These are phyloP conservation scores for Cebus imitator DNA, from an alignment of 2,113 vertebrate species.

Conservation along the genomic window DNA sequence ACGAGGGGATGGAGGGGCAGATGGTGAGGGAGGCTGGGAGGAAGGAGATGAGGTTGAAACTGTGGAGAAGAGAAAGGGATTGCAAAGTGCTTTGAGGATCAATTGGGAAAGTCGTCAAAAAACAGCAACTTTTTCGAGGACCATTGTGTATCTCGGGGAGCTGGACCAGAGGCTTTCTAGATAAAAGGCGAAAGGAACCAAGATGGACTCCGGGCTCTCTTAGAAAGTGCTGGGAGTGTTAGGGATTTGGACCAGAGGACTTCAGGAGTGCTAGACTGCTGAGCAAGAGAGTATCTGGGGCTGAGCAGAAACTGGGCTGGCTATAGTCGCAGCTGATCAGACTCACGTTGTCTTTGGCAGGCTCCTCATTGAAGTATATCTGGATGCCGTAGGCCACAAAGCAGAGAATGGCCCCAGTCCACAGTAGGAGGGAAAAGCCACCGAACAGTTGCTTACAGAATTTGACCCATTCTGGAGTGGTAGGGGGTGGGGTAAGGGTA, in stretches of 20 bases:
- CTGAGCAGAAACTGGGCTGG: too few relatives aligned
- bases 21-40: neutral
- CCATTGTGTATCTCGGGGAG: neutral
- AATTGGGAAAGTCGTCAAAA: neutral
- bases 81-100: neutral
- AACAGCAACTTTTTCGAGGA: neutral
- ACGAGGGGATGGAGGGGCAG: neutral
- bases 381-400: constrained; percentile 90
- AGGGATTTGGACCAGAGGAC: neutral
- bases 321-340: neutral
- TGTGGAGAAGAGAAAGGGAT: neutral
- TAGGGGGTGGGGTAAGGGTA: constrained; percentile 86
- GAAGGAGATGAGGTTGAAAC: neutral
- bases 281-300: neutral
- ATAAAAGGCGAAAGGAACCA: neutral
- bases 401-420: constrained; percentile 90
- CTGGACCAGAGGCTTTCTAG: neutral
- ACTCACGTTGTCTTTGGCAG: constrained; percentile 89
- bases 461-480: constrained; percentile 90
- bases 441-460: constrained; percentile 92
- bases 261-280: neutral
- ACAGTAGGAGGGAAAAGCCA: constrained; percentile 91
- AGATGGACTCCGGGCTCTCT: neutral
- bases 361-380: constrained; percentile 76
- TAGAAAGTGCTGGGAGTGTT: neutral